Base-by-base conservation (phyloP, 2,888 invertebrate genomes). In the Sphecodes monilicornis region DNA sequence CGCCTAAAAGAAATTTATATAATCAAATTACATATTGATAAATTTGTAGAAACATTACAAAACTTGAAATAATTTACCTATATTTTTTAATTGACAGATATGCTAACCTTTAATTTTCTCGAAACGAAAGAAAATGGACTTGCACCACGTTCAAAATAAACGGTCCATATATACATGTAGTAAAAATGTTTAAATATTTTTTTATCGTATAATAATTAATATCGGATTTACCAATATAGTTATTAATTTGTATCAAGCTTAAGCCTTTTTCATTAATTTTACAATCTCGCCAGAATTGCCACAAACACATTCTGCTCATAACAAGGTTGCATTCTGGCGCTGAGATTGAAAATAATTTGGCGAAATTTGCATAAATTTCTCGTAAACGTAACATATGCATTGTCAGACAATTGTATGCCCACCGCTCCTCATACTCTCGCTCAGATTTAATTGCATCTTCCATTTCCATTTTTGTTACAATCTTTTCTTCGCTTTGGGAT, bases 201-300 rank as follows among this genome's bases (percentile, higher is more conserved):
- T n/a, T n/a, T 3, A n/a, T 2, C 0, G 10, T 29, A 29, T 5
- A 29, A 60, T 29, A 60, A 60, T 60, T 29, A 29, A 29, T 60
- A 60, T 60, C 36, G 10, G 22, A 32, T 70, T 57, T 90, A 85
- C 95, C 94, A 87, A 96, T 95, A 83, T 95, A 93, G 69, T 93
- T 91, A 92, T 96, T 96, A 6, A 96, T 95, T 76, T 96, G 95
- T 3, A 95, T 94, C 6, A 96, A 93, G 26, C 96, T 95, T 70
- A 96, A 90, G 3, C 95, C 95, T 89, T 95, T 95, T 46, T 95
- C 93, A 78, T 95, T 95, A 76, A 96, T 92, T 57, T 95, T 95
- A 75, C 96, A 96, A 90, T 97, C 96, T 82, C 95, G 95, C 93
- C 96, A 96, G 39, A 97, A 93, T 91, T 96, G 96, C 96, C 96